These are phyloP conservation scores for Uloborus diversus DNA, from an alignment of 1,140 invertebrate species.

Conservation along the genomic window DNA sequence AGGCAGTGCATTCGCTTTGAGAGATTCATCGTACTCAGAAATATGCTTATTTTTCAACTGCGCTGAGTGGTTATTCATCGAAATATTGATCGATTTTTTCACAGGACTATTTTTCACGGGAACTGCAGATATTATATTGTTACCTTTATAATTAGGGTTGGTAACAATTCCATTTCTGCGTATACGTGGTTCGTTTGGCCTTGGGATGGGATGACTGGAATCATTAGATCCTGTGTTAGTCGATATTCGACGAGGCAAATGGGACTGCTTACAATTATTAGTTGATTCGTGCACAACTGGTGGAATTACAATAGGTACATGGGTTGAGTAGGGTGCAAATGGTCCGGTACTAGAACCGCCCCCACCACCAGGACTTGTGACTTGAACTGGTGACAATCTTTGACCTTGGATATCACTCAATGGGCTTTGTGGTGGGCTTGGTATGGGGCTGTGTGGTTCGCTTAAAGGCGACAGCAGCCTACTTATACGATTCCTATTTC, in stretches of 20 bases:
- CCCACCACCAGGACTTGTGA: conserved; percentile 16
- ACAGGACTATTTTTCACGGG: conserved; percentile 71
- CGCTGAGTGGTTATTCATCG: conserved; percentile 36
- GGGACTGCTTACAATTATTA: conserved; percentile 27
- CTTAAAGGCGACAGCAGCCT: conserved; percentile 75
- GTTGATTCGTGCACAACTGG: conserved; percentile 1
- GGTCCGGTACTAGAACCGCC: neutral
- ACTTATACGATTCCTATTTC: conserved; percentile 64
- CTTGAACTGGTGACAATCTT: conserved; percentile 42
- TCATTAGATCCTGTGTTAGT: conserved; percentile 2
- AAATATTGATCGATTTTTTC: conserved; percentile 62
- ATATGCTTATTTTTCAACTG: conserved; percentile 41
- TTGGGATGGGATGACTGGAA: conserved; percentile 38
- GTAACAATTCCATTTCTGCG: conserved; percentile 88
- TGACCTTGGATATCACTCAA: conserved; percentile 71
- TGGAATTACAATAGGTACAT: conserved; percentile 48
- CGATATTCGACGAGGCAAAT: conserved; percentile 31
- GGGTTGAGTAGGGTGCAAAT: conserved; percentile 31
- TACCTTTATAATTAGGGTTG: conserved; percentile 80
- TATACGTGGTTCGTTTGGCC: conserved; percentile 64
- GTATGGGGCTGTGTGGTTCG: conserved; percentile 81
- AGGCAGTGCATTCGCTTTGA: conserved; percentile 75
- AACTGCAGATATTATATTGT: conserved; percentile 67
- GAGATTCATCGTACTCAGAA: conserved; percentile 60
- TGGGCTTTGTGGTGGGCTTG: conserved; percentile 83